phyloP scores from a whole-genome alignment of 2,797 vertebrate genomes.

The Adrianichthys oophorus region DNA sequence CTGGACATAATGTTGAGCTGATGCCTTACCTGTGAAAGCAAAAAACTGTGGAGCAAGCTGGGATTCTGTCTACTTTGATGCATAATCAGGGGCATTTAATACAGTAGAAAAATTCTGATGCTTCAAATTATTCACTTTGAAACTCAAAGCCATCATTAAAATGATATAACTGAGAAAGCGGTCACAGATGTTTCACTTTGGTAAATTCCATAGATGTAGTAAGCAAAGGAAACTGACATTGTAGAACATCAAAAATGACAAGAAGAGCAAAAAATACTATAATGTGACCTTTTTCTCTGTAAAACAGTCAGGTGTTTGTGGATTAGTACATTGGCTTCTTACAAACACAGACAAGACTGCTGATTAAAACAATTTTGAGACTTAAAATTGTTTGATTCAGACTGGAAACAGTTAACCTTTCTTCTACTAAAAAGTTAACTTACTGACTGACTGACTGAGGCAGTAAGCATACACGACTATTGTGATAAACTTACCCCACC shows the following conservation, averaged over 20 bases:
- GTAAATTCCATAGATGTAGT: constrained; percentile 11
- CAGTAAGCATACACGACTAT: background rate
- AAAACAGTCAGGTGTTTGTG: no score
- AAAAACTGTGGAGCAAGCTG: constrained; percentile 36
- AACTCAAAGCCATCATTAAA: constrained; percentile 44
- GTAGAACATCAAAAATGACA: no score
- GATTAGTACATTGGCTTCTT: no score
- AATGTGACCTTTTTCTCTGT: no score
- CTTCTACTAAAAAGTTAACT: no score
- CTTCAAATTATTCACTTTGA: constrained; percentile 47
- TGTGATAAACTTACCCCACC: constrained; percentile 85
- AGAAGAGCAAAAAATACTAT: no score
- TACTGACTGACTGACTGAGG: background rate
- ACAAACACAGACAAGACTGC: no score
- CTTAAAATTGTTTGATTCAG: no score
- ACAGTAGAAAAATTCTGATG: constrained; percentile 36
- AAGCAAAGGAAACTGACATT: no score
- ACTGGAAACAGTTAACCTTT: no score
- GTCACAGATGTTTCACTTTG: constrained; percentile 27
- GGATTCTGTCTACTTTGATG: constrained; percentile 55
- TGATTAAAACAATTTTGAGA: no score
- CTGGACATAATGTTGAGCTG: constrained; percentile 40
- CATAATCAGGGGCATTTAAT: constrained; percentile 54
- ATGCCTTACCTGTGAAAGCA: constrained; percentile 52
- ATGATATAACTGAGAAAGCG: constrained; percentile 23